phyloP scores from a whole-genome alignment of 2,113 vertebrate species.

The Vulpes lagopus region DNA sequence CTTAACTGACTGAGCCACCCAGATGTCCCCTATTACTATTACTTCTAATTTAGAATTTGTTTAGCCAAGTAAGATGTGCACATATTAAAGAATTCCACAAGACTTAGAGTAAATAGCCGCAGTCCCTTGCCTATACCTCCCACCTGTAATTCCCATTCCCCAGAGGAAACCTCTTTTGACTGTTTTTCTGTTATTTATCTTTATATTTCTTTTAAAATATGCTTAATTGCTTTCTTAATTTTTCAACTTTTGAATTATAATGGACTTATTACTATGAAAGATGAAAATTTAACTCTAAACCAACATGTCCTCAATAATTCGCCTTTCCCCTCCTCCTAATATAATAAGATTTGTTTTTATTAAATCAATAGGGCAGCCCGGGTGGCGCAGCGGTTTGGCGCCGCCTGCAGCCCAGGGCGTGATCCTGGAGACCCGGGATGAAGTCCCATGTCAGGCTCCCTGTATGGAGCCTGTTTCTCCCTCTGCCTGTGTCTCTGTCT shows the following conservation, averaged over 20 bases:
- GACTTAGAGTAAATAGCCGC: not conserved
- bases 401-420: no score
- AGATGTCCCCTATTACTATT: not conserved
- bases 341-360: not conserved
- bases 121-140: not conserved
- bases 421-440: no score
- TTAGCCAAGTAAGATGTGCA: not conserved
- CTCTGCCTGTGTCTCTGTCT: no score
- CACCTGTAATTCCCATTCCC: not conserved
- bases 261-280: not conserved
- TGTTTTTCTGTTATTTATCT: not conserved
- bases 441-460: no score
- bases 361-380: not conserved
- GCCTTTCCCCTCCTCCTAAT: not conserved
- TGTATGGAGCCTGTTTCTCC: no score
- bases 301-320: not conserved
- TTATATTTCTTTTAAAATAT: not conserved
- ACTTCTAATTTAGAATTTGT: slow-evolving; percentile 1
- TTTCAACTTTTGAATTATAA: not conserved
- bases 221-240: not conserved
- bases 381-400: no score
- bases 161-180: not conserved
- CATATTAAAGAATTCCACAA: not conserved
- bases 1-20: not conserved
- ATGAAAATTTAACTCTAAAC: not conserved